A percentile compares a stretch with the other conserved stretches of the same genome.
These are phyloP conservation scores for Macrophya annulata DNA, from an alignment of 2,888 invertebrate species.

Conservation along the genomic window DNA sequence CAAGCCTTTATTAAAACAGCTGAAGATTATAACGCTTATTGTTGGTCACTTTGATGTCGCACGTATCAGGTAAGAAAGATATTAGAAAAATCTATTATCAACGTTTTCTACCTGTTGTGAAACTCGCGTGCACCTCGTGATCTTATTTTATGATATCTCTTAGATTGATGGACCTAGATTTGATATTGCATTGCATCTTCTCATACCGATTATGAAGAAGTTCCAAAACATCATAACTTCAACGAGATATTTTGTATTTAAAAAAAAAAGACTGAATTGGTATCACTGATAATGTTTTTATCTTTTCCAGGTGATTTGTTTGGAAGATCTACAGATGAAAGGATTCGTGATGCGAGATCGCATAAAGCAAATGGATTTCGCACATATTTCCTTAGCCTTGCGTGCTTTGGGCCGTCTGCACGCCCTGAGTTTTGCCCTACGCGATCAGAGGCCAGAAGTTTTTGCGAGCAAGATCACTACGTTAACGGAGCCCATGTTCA, in stretches of 20 bases:
- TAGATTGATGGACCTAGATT: too few species aligned
- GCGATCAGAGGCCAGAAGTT: slow-evolving; percentile 60
- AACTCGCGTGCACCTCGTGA: too few species aligned
- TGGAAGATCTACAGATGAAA: slow-evolving; percentile 62
- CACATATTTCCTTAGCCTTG: slow-evolving; percentile 61
- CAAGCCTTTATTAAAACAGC: too few species aligned
- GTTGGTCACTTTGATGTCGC: too few species aligned
- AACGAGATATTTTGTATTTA: neutral
- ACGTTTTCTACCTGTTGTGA: too few species aligned
- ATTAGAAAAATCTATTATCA: too few species aligned
- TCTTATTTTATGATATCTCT: too few species aligned
- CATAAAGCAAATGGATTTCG: slow-evolving; percentile 62
- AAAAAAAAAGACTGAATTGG: neutral
- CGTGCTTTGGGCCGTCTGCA: slow-evolving; percentile 64
- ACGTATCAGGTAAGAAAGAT: too few species aligned
- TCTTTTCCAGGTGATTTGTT: slow-evolving; percentile 60
- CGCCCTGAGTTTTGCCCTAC: slow-evolving; percentile 64
- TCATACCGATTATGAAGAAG: too few species aligned
- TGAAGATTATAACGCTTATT: too few species aligned
- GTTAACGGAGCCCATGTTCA: slow-evolving; percentile 58
- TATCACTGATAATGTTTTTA: neutral
- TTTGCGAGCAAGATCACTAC: slow-evolving; percentile 59
- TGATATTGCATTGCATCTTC: too few species aligned
- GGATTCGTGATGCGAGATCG: slow-evolving; percentile 62
- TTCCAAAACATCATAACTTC: neutral